Evolutionary conservation across 2,113 vertebrate species (phyloP).

Genomic region (Gorsachius goisagi): DNA sequence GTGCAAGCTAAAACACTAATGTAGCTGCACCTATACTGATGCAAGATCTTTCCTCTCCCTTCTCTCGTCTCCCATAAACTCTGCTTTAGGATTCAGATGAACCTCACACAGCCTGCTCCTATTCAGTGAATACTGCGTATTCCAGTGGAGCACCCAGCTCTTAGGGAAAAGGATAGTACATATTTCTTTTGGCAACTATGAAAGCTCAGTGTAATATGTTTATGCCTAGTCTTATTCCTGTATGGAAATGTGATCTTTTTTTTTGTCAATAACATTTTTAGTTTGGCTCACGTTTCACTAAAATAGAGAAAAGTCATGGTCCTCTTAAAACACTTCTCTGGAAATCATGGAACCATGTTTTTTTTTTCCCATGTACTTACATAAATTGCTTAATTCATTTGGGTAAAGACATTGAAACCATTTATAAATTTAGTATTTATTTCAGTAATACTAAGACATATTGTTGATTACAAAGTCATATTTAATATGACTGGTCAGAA

Average conservation of each 20-base stretch:
- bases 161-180: not conserved
- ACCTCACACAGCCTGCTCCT: not conserved
- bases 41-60: not conserved
- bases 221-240: not conserved
- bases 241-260: not conserved
- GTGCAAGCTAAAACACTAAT: not conserved
- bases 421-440: not conserved
- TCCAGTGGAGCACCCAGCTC: not conserved
- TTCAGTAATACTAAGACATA: not conserved
- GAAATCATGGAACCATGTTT: not conserved
- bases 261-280: not conserved
- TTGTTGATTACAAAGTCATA: not conserved
- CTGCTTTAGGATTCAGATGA: not conserved
- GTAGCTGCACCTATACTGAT: not conserved
- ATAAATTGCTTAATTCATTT: not conserved
- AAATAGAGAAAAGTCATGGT: not conserved
- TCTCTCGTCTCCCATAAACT: not conserved
- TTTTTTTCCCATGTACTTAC: not conserved
- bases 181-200: not conserved
- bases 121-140: not conserved
- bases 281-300: not conserved
- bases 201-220: not conserved
- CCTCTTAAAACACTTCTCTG: not conserved
- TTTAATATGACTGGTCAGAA: not conserved
- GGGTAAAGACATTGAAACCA: not conserved